These are phyloP conservation scores for Panthera tigris DNA, from an alignment of 2,113 vertebrate species.

Conservation along the genomic window DNA sequence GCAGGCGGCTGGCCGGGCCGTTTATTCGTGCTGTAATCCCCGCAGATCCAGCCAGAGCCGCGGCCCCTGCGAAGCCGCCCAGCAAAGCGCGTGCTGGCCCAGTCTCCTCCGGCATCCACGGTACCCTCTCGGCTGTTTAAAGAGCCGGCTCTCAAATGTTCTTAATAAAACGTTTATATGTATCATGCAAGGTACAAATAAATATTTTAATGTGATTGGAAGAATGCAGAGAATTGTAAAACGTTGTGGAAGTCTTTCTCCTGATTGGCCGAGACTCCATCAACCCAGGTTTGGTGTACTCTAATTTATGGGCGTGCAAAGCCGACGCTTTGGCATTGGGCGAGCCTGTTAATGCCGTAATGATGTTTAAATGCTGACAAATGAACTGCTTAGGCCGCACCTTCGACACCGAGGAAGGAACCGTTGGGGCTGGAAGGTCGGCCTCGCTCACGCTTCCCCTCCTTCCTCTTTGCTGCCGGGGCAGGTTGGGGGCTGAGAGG, in stretches of 20 bases:
- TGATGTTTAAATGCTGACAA: constrained; percentile 76
- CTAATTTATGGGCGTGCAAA: constrained; percentile 72
- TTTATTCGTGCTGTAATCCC: constrained; percentile 11
- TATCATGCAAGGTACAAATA: constrained; percentile 76
- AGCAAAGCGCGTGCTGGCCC: not conserved
- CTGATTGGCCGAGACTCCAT: constrained; percentile 45
- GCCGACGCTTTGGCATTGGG: constrained; percentile 51
- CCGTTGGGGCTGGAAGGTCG: constrained; percentile 44
- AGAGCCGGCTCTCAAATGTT: constrained; percentile 44
- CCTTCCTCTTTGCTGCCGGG: not conserved
- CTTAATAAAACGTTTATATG: constrained; percentile 67
- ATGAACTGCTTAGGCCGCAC: constrained; percentile 67
- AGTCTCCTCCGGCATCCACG: not conserved
- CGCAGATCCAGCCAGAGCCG: constrained; percentile 14
- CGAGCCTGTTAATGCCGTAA: constrained; percentile 72
- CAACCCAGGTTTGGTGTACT: constrained; percentile 71
- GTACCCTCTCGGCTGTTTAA: not conserved
- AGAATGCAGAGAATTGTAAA: constrained; percentile 81
- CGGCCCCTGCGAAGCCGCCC: fast-evolving
- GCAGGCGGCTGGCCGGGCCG: not conserved
- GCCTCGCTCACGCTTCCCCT: not conserved
- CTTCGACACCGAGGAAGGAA: not conserved
- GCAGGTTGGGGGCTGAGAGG: constrained; percentile 36
- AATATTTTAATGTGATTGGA: constrained; percentile 75
- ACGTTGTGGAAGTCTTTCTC: constrained; percentile 63